Conservation (phyloP, 1,140 invertebrate genomes). For the Leucophenga varia region DNA sequence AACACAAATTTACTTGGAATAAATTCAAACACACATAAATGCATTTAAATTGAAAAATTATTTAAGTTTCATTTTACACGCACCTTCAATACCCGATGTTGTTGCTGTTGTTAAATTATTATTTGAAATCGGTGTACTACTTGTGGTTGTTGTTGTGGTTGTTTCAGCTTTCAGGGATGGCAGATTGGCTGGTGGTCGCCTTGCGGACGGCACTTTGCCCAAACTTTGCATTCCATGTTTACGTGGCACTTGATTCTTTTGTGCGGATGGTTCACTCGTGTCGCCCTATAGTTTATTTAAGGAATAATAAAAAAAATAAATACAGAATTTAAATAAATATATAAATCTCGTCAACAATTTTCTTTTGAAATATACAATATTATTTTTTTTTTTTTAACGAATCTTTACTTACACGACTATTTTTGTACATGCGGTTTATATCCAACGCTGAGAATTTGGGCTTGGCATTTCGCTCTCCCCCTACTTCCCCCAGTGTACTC, state of each 20-base stretch:
- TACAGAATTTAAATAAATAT: not conserved
- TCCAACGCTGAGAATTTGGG: conserved; percentile 93
- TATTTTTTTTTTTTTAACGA: conserved; percentile 19
- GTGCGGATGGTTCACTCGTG: conserved; percentile 80
- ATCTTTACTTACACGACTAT: conserved; percentile 70
- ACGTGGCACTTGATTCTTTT: conserved; percentile 83
- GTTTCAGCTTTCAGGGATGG: conserved; percentile 95
- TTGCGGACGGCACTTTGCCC: conserved; percentile 93
- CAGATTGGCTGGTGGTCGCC: conserved; percentile 94
- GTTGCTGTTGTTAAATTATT: conserved; percentile 49
- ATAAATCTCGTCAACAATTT: not conserved
- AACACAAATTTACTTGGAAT: no score
- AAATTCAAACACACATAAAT: not conserved
- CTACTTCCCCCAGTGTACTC: conserved; percentile 91
- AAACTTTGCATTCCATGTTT: conserved; percentile 99
- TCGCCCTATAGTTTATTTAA: conserved; percentile 67
- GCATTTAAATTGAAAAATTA: not conserved
- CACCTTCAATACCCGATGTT: conserved; percentile 47
- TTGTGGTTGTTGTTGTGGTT: conserved; percentile 71
- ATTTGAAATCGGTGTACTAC: conserved; percentile 41
- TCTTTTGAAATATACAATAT: not conserved
- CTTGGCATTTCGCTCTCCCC: conserved; percentile 68
- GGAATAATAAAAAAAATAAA: conserved; percentile 1
- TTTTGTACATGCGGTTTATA: conserved; percentile 95
- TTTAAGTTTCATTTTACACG: not conserved